Evolutionary conservation across 2,797 vertebrate species (phyloP).

Genomic region (Sebastes melanostomus): DNA sequence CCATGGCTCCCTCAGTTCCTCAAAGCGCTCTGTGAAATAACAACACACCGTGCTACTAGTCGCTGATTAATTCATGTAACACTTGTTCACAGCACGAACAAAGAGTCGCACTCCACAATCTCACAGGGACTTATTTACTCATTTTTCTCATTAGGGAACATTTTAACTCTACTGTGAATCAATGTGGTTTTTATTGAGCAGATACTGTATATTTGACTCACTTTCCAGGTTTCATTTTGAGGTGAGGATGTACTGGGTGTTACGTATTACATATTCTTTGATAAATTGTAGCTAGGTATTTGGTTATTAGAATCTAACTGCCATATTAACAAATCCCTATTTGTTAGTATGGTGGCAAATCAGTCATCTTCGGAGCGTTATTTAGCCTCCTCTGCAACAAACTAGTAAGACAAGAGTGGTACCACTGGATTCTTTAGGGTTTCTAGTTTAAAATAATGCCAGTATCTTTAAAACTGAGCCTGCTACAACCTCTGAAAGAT

Average conservation of each 20-base stretch:
- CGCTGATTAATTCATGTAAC: conserved; percentile 65
- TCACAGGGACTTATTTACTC: conserved; percentile 19
- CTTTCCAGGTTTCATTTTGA: neutral
- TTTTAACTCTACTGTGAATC: conserved; percentile 15
- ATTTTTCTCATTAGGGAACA: conserved; percentile 44
- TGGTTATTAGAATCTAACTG: neutral
- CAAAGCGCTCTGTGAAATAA: conserved; percentile 56
- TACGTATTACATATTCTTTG: neutral
- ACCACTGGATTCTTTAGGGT: too few relatives aligned
- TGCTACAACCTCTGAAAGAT: too few relatives aligned
- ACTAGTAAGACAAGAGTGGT: too few relatives aligned
- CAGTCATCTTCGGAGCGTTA: neutral
- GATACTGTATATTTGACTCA: neutral
- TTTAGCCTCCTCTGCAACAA: too few relatives aligned
- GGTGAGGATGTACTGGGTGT: neutral
- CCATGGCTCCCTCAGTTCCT: conserved; percentile 50
- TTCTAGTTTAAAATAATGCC: too few relatives aligned
- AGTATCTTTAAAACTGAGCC: too few relatives aligned
- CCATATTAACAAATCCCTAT: neutral
- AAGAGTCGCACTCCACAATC: conserved; percentile 39
- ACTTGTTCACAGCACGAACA: conserved; percentile 50
- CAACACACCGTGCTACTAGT: conserved; percentile 39
- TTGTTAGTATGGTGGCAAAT: neutral
- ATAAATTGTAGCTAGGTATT: neutral
- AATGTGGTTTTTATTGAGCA: conserved; percentile 1